Conservation (phyloP, 2,888 invertebrate genomes). For the Acrobasis repandana region DNA sequence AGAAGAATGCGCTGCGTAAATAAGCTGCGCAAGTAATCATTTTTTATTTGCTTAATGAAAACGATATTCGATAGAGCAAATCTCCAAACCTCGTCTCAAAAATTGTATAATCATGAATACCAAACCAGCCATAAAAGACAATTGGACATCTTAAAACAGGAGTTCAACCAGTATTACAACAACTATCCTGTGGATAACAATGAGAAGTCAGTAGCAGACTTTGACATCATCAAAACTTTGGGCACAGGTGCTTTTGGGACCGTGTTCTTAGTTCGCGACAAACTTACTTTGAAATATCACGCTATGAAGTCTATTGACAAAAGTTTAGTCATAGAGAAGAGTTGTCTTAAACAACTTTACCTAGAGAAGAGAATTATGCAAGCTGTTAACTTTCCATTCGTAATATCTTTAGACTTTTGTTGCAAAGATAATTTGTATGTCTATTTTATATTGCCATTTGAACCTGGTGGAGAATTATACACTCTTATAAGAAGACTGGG, state of each 20-base stretch:
- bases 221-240: constrained; percentile 87
- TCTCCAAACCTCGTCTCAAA: constrained; percentile 32
- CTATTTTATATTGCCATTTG: constrained; percentile 90
- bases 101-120: constrained; percentile 43
- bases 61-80: constrained; percentile 46
- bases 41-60: constrained; percentile 24
- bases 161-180: constrained; percentile 47
- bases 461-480: constrained; percentile 93
- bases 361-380: constrained; percentile 94
- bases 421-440: constrained; percentile 93
- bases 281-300: constrained; percentile 82
- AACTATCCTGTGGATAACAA: constrained; percentile 38
- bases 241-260: constrained; percentile 94
- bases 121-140: constrained; percentile 53
- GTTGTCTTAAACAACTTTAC: constrained; percentile 90
- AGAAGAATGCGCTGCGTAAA: constrained; percentile 1
- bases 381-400: constrained; percentile 91
- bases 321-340: constrained; percentile 89
- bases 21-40: neutral
- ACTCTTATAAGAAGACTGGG: constrained; percentile 84
- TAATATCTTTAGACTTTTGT: constrained; percentile 89
- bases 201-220: constrained; percentile 79
- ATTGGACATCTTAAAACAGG: constrained; percentile 57
- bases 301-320: constrained; percentile 96
- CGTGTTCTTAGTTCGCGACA: constrained; percentile 88